A percentile compares a stretch with the other conserved stretches of the same genome.
phyloP scores from a whole-genome alignment of 2,113 vertebrate species.

The Syngnathus floridae region DNA sequence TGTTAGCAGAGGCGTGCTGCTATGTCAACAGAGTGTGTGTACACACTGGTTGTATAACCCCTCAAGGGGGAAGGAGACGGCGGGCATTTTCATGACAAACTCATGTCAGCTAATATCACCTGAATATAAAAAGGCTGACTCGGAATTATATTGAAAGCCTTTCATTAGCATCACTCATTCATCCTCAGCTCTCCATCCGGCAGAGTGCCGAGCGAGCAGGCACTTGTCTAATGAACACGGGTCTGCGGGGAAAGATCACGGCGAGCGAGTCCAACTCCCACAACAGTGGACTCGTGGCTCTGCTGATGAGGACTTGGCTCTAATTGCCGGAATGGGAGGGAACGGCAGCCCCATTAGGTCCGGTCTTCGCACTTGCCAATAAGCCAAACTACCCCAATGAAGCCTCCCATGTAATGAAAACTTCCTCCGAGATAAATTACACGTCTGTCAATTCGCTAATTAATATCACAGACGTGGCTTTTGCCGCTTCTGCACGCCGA shows the following conservation, averaged over 20 bases:
- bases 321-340: constrained; percentile 71
- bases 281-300: constrained; percentile 62
- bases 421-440: constrained; percentile 69
- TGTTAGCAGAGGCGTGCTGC: constrained; percentile 31
- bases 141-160: constrained; percentile 59
- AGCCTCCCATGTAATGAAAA: constrained; percentile 73
- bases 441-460: constrained; percentile 72
- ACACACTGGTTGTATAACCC: constrained; percentile 28
- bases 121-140: constrained; percentile 56
- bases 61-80: constrained; percentile 3
- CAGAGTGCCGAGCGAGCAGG: constrained; percentile 44
- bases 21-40: constrained; percentile 30
- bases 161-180: constrained; percentile 64
- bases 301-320: constrained; percentile 68
- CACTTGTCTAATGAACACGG: constrained; percentile 64
- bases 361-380: constrained; percentile 69
- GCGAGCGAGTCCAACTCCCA: constrained; percentile 59
- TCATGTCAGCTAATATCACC: constrained; percentile 59
- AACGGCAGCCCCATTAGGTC: constrained; percentile 65
- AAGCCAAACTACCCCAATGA: constrained; percentile 71
- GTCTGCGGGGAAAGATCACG: constrained; percentile 58
- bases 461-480: constrained; percentile 64
- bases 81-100: constrained; percentile 50
- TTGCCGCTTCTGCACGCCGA: constrained; percentile 48
- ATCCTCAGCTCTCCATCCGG: constrained; percentile 51